These are phyloP conservation scores for Hartigia nigra DNA, from an alignment of 2,888 invertebrate species.

Conservation along the genomic window DNA sequence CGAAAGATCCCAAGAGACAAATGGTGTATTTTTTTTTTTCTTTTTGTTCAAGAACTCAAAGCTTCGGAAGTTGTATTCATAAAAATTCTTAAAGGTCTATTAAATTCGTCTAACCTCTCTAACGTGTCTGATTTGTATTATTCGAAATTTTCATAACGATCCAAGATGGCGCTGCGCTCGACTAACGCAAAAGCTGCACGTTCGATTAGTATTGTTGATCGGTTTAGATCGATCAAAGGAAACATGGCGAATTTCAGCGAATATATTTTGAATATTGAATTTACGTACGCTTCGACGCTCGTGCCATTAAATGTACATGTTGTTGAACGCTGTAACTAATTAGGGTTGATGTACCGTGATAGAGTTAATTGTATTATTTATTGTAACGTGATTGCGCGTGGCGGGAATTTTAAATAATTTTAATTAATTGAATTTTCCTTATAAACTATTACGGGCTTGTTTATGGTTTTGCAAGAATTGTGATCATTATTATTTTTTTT, in stretches of 20 bases:
- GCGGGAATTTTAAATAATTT: not conserved
- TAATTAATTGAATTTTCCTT: not conserved
- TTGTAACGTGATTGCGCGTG: not conserved
- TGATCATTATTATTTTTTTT: too few relatives aligned
- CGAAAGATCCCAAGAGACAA: not conserved
- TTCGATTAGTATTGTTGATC: not conserved
- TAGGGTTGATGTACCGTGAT: not conserved
- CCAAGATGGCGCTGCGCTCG: not conserved
- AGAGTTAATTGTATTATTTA: not conserved
- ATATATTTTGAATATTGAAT: not conserved
- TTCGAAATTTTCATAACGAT: not conserved
- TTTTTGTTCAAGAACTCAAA: too few relatives aligned
- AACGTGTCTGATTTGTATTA: too few relatives aligned
- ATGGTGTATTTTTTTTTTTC: too few relatives aligned
- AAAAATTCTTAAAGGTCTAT: not conserved
- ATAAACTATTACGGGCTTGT: not conserved
- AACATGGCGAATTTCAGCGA: not conserved
- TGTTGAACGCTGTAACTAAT: not conserved
- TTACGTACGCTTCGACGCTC: not conserved
- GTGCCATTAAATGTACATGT: not conserved
- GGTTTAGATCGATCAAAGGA: not conserved
- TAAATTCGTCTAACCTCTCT: too few relatives aligned
- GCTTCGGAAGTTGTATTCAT: too few relatives aligned
- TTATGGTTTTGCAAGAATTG: too few relatives aligned
- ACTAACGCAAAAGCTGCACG: too few relatives aligned